Percentiles rank a stretch among this genome's conserved stretches.
Evolutionary conservation across 2,797 vertebrate species (phyloP).

Genomic region (Picus viridis): DNA sequence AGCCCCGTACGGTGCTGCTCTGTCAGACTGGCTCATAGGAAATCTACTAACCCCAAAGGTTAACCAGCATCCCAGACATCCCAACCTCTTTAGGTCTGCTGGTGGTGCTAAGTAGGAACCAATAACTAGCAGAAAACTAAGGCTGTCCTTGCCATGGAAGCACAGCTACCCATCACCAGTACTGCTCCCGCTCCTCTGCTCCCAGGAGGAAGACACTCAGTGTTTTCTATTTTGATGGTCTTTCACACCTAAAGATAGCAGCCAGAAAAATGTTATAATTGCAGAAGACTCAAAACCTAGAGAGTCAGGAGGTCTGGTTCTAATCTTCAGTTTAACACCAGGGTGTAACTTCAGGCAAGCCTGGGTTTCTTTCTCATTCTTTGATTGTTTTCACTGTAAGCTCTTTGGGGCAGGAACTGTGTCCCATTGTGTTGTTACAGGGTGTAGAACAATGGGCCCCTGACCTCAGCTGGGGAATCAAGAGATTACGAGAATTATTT

Average conservation of each 20-base stretch:
- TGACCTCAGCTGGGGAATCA: slow-evolving; percentile 70
- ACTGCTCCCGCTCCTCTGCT: neutral
- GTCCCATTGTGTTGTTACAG: slow-evolving; percentile 73
- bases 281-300: slow-evolving; percentile 62
- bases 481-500: slow-evolving; percentile 74
- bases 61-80: neutral
- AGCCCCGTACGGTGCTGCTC: neutral
- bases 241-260: slow-evolving; percentile 46
- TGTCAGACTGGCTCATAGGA: fast-evolving
- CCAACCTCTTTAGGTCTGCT: neutral
- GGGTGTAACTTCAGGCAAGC: slow-evolving; percentile 70
- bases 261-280: slow-evolving; percentile 32
- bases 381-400: slow-evolving; percentile 73
- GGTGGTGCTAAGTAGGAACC: fast-evolving
- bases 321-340: slow-evolving; percentile 71
- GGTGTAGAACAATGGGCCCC: slow-evolving; percentile 73
- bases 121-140: neutral
- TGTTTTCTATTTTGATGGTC: slow-evolving; percentile 29
- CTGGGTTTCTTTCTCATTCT: slow-evolving; percentile 69
- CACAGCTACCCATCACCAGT: neutral
- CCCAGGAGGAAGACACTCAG: neutral
- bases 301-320: slow-evolving; percentile 66
- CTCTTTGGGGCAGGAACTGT: slow-evolving; percentile 73
- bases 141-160: neutral
- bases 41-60: neutral